These are phyloP conservation scores for Cryptus armator DNA, from an alignment of 2,888 invertebrate genomes.

Conservation along the genomic window DNA sequence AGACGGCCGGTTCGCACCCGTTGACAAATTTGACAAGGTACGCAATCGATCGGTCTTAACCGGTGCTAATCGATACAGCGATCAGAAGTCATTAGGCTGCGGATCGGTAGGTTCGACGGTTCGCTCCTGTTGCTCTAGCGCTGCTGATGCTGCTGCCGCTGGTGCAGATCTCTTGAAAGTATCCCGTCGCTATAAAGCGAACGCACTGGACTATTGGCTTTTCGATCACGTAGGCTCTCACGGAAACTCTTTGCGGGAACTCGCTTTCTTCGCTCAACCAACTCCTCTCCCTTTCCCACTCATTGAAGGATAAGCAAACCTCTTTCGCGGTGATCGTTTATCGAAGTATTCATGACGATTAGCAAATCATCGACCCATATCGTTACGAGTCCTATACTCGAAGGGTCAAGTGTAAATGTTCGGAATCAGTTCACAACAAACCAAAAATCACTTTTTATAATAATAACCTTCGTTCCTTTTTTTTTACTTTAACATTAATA, in stretches of 20 bases:
- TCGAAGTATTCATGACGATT: neutral
- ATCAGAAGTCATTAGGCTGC: conserved; percentile 81
- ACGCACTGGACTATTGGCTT: conserved; percentile 76
- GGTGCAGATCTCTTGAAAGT: conserved; percentile 18
- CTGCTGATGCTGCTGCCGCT: conserved; percentile 3
- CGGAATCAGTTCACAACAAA: too few relatives aligned
- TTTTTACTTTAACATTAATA: too few relatives aligned
- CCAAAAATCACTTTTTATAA: neutral
- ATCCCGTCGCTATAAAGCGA: conserved; percentile 51
- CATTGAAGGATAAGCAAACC: neutral
- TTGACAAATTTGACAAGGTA: conserved; percentile 84
- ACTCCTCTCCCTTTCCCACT: conserved; percentile 63
- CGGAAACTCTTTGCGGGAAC: conserved; percentile 77
- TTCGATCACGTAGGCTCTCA: conserved; percentile 81
- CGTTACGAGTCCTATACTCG: neutral
- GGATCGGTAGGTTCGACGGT: conserved; percentile 75
- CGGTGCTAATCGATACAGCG: conserved; percentile 83
- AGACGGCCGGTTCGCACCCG: conserved; percentile 77
- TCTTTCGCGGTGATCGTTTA: neutral
- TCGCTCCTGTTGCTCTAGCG: conserved; percentile 34
- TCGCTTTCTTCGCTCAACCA: conserved; percentile 45
- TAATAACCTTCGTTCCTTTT: too few relatives aligned
- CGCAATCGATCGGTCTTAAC: conserved; percentile 82
- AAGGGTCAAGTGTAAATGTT: too few relatives aligned
- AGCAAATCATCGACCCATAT: neutral